Evolutionary conservation across 2,113 vertebrate genomes (phyloP).

Genomic region (Callionymus lyra): DNA sequence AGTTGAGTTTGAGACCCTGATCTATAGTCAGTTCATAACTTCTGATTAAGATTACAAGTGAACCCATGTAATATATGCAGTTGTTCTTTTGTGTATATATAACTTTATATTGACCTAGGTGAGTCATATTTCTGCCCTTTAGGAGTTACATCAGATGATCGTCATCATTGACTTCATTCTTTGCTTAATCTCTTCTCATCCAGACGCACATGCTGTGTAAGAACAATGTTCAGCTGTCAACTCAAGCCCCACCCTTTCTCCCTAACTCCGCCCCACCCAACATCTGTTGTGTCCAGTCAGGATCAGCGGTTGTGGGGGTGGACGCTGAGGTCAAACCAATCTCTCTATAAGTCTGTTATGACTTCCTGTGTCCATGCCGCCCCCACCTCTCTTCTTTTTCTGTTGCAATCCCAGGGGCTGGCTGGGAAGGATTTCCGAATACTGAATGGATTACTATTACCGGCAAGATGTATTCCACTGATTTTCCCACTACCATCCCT

Average conservation of each 20-base stretch:
- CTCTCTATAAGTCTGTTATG: slow-evolving; percentile 39
- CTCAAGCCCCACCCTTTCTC: slow-evolving; percentile 6
- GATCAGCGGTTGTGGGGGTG: slow-evolving; percentile 29
- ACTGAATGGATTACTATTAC: slow-evolving; percentile 42
- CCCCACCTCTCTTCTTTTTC: neutral
- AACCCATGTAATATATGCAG: no score
- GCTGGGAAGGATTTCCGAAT: slow-evolving; percentile 36
- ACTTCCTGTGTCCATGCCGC: slow-evolving; percentile 44
- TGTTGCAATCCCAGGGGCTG: slow-evolving; percentile 14
- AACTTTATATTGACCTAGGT: no score
- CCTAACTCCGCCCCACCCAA: slow-evolving; percentile 36
- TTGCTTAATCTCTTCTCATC: neutral
- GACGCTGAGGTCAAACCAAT: slow-evolving; percentile 50
- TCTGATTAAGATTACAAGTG: no score
- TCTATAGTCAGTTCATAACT: no score
- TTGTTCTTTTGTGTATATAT: no score
- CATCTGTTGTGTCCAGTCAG: slow-evolving; percentile 54
- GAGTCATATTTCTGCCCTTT: neutral
- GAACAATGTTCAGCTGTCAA: slow-evolving; percentile 54
- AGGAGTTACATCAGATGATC: no score
- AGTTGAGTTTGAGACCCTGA: no score
- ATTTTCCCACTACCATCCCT: neutral
- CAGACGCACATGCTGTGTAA: slow-evolving; percentile 33
- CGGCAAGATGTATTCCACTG: slow-evolving; percentile 25
- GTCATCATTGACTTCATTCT: neutral